Percentiles rank a stretch among this genome's conserved stretches.
These are phyloP conservation scores for Leptoclinus maculatus DNA, from an alignment of 2,797 vertebrate species.

Conservation along the genomic window DNA sequence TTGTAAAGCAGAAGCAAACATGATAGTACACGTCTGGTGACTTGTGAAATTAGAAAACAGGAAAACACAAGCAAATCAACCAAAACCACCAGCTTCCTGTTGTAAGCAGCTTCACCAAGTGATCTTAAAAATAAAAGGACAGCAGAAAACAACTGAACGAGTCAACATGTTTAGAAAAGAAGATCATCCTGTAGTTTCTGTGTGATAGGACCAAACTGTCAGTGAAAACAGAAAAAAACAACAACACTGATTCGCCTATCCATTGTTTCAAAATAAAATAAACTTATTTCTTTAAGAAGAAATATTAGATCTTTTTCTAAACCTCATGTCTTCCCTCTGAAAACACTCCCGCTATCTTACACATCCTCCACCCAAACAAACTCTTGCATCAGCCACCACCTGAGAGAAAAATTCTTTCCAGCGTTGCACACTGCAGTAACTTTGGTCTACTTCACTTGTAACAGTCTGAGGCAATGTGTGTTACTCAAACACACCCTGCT, in stretches of 20 bases:
- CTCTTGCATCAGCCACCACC: conserved; percentile 66
- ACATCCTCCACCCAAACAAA: conserved; percentile 45
- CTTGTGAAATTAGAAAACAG: conserved; percentile 2
- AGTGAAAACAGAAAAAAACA: background rate
- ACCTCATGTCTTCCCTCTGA: background rate
- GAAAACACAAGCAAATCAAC: background rate
- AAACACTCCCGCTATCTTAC: background rate
- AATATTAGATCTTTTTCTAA: background rate
- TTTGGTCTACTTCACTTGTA: background rate
- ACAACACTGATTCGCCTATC: background rate
- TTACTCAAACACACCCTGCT: conserved; percentile 11
- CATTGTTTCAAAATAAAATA: background rate
- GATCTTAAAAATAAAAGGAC: background rate
- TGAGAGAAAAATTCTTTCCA: conserved; percentile 5
- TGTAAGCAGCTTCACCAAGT: background rate
- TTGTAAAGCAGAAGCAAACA: background rate
- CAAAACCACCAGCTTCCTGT: conserved; percentile 6
- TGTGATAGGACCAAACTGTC: background rate
- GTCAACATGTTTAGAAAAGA: background rate
- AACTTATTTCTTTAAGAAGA: background rate
- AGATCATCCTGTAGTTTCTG: background rate
- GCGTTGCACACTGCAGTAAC: background rate
- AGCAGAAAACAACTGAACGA: no score
- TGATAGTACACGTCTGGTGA: background rate
- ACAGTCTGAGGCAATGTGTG: background rate